Base-by-base conservation (phyloP, 2,113 vertebrate species). In the Zosterops borbonicus region DNA sequence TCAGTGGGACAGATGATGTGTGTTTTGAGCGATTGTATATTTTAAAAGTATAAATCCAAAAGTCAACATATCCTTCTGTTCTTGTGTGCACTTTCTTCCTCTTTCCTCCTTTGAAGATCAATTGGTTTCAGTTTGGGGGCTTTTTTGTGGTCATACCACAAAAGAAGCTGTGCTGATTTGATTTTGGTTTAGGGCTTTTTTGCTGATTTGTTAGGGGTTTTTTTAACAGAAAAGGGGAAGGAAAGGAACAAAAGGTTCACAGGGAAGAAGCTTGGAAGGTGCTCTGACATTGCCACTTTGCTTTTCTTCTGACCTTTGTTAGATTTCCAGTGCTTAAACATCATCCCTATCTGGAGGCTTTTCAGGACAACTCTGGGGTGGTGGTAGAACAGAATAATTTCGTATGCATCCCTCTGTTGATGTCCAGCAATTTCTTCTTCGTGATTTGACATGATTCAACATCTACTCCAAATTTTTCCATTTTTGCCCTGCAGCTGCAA, bases 41-140 rank as follows among this genome's bases (percentile, higher is more conserved):
- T 94, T 82, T 88, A 86, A 77, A 83, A 86, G 49, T 69, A 79
- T 80, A 93, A 90, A 83, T 88, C 67, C 25, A 20, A 42, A 87
- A 89, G 39, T 74, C 76, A 92, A 18, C 35, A 19, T 27, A 14
- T 35, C 31, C 52, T 83, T 58, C 49, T 86, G 56, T 76, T 88
- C 58, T 55, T 35, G 20, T 0, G 0, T 49, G 24, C 12, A 3
- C 9, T 81, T 75, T 71, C 31, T 75, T 87, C 52, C 53, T 79
- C 29, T 29, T 63, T 65, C 6, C 11, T 42, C 11, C 52, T 86
- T 83, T 58, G 46, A 69, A 82, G 24, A 39, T 37, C 3, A 8
- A 1, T 70, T 78, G 42, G 42, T 60, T 74, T 83, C 59, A 59
- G 39, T 53, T 21, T 53, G 58, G 42, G 19, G 16, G 2, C 16